A percentile compares a stretch with the other conserved stretches of the same genome.
phyloP scores from a whole-genome alignment of 2,797 vertebrate genomes.

The Anas capensis region DNA sequence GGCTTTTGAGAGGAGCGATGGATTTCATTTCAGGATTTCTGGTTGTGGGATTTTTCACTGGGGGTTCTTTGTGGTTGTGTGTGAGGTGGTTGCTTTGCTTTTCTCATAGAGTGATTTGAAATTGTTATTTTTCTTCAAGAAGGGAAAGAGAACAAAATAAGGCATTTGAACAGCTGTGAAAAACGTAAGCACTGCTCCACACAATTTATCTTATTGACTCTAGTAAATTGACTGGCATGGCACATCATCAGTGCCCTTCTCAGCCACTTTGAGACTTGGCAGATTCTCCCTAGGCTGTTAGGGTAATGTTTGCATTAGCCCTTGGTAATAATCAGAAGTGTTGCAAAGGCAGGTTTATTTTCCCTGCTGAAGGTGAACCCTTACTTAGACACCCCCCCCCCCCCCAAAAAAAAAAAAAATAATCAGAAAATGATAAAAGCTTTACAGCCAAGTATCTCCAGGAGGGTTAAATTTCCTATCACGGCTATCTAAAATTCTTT shows the following conservation, averaged over 20 bases:
- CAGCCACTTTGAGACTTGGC: constrained; percentile 21
- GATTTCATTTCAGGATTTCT: not conserved
- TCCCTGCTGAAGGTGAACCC: not conserved
- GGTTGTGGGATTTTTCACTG: not conserved
- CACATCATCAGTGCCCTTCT: constrained; percentile 10
- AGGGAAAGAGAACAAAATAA: not conserved
- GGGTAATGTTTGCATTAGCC: constrained; percentile 18
- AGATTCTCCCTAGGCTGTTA: constrained; percentile 1
- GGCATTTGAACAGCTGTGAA: not conserved
- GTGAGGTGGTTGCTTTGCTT: not conserved
- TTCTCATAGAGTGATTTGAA: not conserved
- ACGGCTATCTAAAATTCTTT: not conserved
- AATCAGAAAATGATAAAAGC: not conserved
- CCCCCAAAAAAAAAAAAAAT: not conserved
- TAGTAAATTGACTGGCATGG: constrained; percentile 6
- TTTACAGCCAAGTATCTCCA: not conserved
- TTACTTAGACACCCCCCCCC: not conserved
- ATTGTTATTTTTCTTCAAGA: not conserved
- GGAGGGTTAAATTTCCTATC: not conserved
- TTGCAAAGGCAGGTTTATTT: not conserved
- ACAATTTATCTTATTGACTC: constrained; percentile 11
- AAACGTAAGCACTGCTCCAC: not conserved
- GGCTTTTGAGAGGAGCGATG: not conserved
- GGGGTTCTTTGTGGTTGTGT: not conserved
- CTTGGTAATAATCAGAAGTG: constrained; percentile 6